Evolutionary conservation across 2,797 vertebrate species (phyloP), one percentile per base, ranked within the genome.

Genomic region (Pangasius mekongensis): DNA sequence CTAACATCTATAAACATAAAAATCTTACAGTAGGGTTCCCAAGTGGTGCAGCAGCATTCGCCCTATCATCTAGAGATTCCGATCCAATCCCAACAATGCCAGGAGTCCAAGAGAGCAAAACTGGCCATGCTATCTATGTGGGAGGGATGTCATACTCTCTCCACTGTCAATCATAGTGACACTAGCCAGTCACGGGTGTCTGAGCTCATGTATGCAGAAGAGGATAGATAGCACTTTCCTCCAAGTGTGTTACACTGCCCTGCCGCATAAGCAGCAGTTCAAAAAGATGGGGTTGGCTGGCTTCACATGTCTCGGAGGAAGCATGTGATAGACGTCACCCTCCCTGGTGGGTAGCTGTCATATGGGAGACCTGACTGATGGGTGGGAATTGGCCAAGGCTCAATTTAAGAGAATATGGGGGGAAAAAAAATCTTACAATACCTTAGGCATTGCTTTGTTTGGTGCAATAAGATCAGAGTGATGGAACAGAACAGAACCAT

Each of bases 401-500:
- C 47, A 64, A 64, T 47, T n/a, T 64, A 16, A 62, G 58, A 27
- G 60, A 20, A 64, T 47, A 74, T 43, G 16, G 36, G n/a, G 20
- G 16, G 8, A 77, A 8, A 90, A 8, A 90, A 36, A 92, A 86
- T 56, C 56, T 73, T 54, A 73, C 77, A 84, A 89, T 80, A 43
- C 66, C 89, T 66, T 69, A 88, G 90, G 83, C 78, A 90, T 49
- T 92, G 85, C 84, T 95, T 81, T 95, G 93, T 94, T 90, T 92
- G 91, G 89, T 92, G 49, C 89, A 91, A 88, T 85, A 95, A 98
- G 98, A 94, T 98, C 88, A 97, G 96, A 95, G 97, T 95, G 83
- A 89, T 95, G 94, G 97, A 98, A 87, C 98, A 99, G 94, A 95
- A 91, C 91, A 96, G 95, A 96, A 94, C 91, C 78, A 93, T 97